Conservation (phyloP, 2,797 vertebrate species). For the Clamator glandarius region DNA sequence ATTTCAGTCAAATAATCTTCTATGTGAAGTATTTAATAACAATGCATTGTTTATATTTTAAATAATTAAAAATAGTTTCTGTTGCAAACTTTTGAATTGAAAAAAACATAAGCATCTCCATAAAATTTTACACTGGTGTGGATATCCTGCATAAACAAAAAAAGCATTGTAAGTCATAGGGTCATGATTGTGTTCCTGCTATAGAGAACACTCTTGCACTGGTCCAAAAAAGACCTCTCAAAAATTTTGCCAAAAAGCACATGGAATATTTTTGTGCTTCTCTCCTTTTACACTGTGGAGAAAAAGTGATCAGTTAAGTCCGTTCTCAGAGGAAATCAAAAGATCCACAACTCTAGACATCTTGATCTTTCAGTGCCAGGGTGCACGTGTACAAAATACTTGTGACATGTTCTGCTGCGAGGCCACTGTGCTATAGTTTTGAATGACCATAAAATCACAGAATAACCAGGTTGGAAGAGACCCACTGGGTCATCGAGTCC, state of each 20-base stretch:
- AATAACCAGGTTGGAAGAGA: too few relatives aligned
- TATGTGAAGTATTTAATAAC: neutral
- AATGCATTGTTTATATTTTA: neutral
- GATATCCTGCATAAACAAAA: neutral
- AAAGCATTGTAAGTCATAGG: neutral
- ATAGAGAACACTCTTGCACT: neutral
- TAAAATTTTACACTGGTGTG: neutral
- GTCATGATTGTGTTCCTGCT: neutral
- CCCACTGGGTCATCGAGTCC: too few relatives aligned
- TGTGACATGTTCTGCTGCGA: slow-evolving; percentile 14
- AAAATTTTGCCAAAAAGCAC: neutral
- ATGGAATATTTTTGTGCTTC: neutral
- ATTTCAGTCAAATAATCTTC: neutral
- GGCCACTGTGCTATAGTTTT: neutral
- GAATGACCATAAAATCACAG: slow-evolving; percentile 1
- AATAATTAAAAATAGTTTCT: neutral
- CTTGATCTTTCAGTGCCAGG: neutral
- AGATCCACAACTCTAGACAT: neutral
- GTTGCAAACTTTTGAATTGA: neutral
- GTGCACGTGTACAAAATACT: neutral
- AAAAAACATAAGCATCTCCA: neutral
- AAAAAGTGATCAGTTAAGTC: neutral
- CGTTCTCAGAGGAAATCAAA: neutral
- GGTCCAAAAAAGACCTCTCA: neutral
- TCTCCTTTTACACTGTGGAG: neutral